Evolutionary conservation across 2,113 vertebrate genomes (phyloP), one percentile per base, ranked within the genome.

Genomic region (Rhynchomys soricoides): DNA sequence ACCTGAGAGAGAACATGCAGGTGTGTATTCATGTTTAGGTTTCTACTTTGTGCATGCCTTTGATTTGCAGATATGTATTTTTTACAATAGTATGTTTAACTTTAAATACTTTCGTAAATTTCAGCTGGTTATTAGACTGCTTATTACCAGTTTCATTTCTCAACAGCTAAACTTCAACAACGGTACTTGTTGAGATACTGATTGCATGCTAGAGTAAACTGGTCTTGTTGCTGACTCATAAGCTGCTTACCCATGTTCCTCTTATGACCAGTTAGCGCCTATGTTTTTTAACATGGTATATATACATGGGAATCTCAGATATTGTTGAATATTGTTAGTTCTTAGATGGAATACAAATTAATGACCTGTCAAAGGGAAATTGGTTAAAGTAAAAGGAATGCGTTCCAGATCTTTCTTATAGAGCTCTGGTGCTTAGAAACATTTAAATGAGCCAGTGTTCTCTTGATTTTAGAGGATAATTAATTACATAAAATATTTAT

Each of bases 1-100:
- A 99, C 97, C 99, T 99, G 97, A 98, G 99, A 98, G 99, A 99
- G 98, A 99, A 99, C 98, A 99, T 99, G 99, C 99, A 99, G 99
- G 99, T 99, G 98, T 94, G 97, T 95, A 66, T 96, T 43, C 22
- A 16, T 37, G 68, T 75, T 66, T 66, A 26, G 86, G 45, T 89
- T 34, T 96, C 55, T 40, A 24, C 70, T 73, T 6, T 24, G 29
- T 16, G 29, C 24, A 0, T 5, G 15, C 34, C 59, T 11, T 1
- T 2, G 1, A 37, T 55, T 87, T 82, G 19, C 62, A 75, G 13
- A 11, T 22, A 37, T 70, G 0, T 22, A 17, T 57, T 86, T 96
- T 26, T 96, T 37, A 22, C 0, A 21, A 3, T 71, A 4, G 2
- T 57, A 37, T 43, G 3, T 88, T 79, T 89, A 73, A 73, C 45